These are phyloP conservation scores for Melanotaenia nigrans DNA, from an alignment of 2,797 vertebrate genomes.

Conservation along the genomic window DNA sequence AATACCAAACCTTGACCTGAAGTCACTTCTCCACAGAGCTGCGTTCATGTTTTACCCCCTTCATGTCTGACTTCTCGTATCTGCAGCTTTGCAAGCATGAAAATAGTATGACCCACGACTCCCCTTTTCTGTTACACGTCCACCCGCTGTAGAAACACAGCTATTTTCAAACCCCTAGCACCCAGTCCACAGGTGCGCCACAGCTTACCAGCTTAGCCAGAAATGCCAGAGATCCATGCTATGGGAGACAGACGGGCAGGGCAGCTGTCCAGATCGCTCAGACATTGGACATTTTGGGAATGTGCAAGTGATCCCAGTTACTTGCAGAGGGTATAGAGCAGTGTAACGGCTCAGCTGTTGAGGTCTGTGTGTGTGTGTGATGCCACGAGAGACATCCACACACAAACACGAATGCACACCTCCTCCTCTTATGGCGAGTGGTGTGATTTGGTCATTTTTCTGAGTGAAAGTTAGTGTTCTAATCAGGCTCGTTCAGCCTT, in stretches of 20 bases:
- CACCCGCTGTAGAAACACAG: slow-evolving; percentile 43
- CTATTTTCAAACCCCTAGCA: slow-evolving; percentile 74
- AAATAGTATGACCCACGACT: slow-evolving; percentile 31
- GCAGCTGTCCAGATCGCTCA: slow-evolving; percentile 84
- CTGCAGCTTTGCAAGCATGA: slow-evolving; percentile 22
- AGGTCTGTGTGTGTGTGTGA: slow-evolving; percentile 11
- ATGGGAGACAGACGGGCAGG: slow-evolving; percentile 57
- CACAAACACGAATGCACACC: slow-evolving; percentile 25
- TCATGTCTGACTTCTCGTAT: slow-evolving; percentile 39
- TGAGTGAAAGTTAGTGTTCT: slow-evolving; percentile 29
- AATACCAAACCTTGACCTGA: not conserved
- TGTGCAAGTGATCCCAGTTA: slow-evolving; percentile 75
- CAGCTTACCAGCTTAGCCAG: slow-evolving; percentile 67
- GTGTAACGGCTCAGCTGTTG: slow-evolving; percentile 68
- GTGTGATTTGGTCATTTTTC: slow-evolving; percentile 7
- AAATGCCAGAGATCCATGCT: slow-evolving; percentile 70
- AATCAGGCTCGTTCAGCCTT: slow-evolving; percentile 13
- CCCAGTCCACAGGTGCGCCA: slow-evolving; percentile 70
- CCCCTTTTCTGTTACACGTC: slow-evolving; percentile 22
- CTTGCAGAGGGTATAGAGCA: slow-evolving; percentile 55
- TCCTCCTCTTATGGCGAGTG: slow-evolving; percentile 15
- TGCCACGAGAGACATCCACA: slow-evolving; percentile 22
- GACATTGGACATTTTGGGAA: slow-evolving; percentile 71
- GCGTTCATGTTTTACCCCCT: slow-evolving; percentile 1
- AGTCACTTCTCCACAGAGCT: not conserved